Evolutionary conservation across 1,140 invertebrate genomes (phyloP).

Genomic region (Drosophila kanapiae): DNA sequence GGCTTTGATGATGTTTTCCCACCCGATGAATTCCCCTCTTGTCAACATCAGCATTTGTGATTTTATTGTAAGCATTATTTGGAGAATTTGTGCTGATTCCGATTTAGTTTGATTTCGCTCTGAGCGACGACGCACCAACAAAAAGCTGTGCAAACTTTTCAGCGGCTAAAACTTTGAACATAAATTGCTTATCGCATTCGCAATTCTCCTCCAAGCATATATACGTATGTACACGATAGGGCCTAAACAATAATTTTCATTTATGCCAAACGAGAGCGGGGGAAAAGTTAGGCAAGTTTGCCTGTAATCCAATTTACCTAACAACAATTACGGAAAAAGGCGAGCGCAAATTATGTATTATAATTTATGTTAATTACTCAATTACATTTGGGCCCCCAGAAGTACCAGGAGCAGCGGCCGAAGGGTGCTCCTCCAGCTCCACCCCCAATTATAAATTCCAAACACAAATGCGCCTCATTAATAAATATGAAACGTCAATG

Average conservation of each 20-base stretch:
- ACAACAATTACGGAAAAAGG: constrained; percentile 77
- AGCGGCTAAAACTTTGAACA: constrained; percentile 67
- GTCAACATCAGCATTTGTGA: constrained; percentile 36
- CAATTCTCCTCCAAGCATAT: constrained; percentile 16
- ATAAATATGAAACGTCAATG: constrained; percentile 85
- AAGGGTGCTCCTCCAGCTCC: constrained; percentile 7
- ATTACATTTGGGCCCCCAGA: constrained; percentile 77
- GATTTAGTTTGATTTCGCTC: constrained; percentile 75
- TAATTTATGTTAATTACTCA: constrained; percentile 85
- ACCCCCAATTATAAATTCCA: constrained; percentile 83
- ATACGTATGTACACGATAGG: constrained; percentile 20
- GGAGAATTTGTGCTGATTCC: constrained; percentile 65
- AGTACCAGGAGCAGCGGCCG: constrained; percentile 20
- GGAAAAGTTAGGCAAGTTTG: constrained; percentile 45
- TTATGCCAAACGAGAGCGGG: constrained; percentile 33
- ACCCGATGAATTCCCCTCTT: constrained; percentile 18
- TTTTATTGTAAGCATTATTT: constrained; percentile 71
- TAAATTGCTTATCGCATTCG: constrained; percentile 75
- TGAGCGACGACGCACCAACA: constrained; percentile 30
- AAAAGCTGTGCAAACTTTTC: constrained; percentile 61
- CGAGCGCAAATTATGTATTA: constrained; percentile 80
- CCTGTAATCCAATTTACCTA: constrained; percentile 78
- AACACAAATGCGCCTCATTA: constrained; percentile 84
- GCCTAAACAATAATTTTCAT: constrained; percentile 60
- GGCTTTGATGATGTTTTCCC: constrained; percentile 45